A percentile compares a stretch with the other conserved stretches of the same genome.
phyloP scores from a whole-genome alignment of 2,113 vertebrate genomes.

The Aphelocoma coerulescens region DNA sequence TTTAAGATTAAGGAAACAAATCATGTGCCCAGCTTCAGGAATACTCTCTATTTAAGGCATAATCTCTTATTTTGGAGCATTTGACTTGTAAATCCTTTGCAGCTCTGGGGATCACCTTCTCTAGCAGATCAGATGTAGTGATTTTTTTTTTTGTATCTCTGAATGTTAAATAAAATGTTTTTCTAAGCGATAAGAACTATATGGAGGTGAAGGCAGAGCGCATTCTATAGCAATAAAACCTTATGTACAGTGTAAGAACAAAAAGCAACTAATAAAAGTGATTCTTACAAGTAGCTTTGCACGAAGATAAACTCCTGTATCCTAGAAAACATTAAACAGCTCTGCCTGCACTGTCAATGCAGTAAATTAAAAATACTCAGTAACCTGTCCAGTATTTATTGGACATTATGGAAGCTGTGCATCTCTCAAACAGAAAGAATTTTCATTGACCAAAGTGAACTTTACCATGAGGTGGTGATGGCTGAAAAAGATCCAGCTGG shows the following conservation, averaged over 20 bases:
- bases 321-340: not conserved
- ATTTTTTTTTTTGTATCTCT: not conserved
- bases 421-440: not conserved
- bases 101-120: not conserved
- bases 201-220: not conserved
- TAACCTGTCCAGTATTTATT: not conserved
- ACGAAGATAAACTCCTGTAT: not conserved
- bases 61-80: not conserved
- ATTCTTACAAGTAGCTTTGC: not conserved
- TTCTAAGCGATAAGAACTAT: not conserved
- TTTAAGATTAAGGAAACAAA: not conserved
- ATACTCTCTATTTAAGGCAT: not conserved
- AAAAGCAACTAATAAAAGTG: not conserved
- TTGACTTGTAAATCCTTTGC: not conserved
- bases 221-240: not conserved
- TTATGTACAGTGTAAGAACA: not conserved
- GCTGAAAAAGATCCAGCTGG: not conserved
- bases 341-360: not conserved
- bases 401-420: not conserved
- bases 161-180: not conserved
- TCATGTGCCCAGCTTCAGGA: not conserved
- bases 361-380: not conserved
- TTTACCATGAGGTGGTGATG: not conserved
- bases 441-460: conserved; percentile 3
- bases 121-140: not conserved